Conservation (phyloP, 2,888 invertebrate genomes). For the Drosophila neonasuta region DNA sequence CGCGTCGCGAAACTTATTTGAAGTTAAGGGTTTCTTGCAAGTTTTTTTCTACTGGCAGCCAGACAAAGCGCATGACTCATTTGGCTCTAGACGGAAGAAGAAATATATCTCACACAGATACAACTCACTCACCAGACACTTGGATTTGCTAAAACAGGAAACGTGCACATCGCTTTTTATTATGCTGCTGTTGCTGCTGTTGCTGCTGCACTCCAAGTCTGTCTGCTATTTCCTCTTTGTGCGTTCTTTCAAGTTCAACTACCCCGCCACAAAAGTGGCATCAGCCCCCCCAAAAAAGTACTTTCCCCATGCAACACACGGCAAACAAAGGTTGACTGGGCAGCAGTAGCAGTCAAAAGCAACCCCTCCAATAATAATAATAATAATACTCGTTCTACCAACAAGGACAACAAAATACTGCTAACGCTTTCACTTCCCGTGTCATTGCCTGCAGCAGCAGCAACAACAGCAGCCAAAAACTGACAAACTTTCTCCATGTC, state of each 20-base stretch:
- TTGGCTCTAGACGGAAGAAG: conserved; percentile 67
- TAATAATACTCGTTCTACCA: conserved; percentile 27
- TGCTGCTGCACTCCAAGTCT: conserved; percentile 54
- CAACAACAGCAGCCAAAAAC: conserved; percentile 18
- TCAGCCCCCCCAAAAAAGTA: conserved; percentile 19
- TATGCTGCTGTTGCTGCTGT: conserved; percentile 45
- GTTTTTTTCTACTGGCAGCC: conserved; percentile 15
- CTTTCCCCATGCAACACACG: conserved; percentile 22
- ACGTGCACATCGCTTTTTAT: conserved; percentile 71
- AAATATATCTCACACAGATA: conserved; percentile 30
- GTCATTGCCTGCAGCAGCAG: conserved; percentile 65
- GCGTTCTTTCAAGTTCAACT: conserved; percentile 65
- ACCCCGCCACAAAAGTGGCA: conserved; percentile 49
- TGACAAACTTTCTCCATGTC: conserved; percentile 17
- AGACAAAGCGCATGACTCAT: conserved; percentile 74
- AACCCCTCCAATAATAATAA: conserved; percentile 44
- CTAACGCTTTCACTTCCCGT: conserved; percentile 76
- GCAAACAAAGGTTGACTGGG: conserved; percentile 64
- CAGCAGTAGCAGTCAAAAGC: conserved; percentile 66
- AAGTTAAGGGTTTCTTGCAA: conserved; percentile 33
- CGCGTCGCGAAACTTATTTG: conserved; percentile 55
- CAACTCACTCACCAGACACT: conserved; percentile 2
- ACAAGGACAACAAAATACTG: conserved; percentile 38
- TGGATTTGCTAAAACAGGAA: conserved; percentile 59
- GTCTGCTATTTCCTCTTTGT: conserved; percentile 69